Evolutionary conservation across 2,888 invertebrate genomes (phyloP).

Genomic region (Aproaerema taeniolella): DNA sequence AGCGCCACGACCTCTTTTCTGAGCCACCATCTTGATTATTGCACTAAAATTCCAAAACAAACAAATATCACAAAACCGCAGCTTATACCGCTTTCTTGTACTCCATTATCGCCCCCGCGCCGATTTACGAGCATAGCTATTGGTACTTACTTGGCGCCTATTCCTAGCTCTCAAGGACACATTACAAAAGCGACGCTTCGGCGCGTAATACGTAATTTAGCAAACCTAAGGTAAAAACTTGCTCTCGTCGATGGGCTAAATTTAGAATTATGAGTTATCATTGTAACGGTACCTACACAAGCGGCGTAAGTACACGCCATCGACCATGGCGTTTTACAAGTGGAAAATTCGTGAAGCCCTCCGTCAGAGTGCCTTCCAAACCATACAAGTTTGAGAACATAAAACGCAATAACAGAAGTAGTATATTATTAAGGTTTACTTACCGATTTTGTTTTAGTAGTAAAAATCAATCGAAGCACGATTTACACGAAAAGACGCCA

Average conservation of each 20-base stretch:
- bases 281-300: conserved; percentile 48
- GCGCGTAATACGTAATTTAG: conserved; percentile 33
- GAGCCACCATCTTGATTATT: conserved; percentile 58
- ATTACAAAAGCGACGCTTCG: conserved; percentile 25
- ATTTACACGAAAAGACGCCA: conserved; percentile 58
- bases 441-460: conserved; percentile 36
- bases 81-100: conserved; percentile 21
- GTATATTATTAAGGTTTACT: conserved; percentile 26
- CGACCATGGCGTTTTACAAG: conserved; percentile 53
- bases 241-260: conserved; percentile 22
- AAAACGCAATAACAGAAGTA: background rate
- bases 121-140: conserved; percentile 6
- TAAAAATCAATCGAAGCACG: conserved; percentile 44
- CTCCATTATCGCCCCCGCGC: conserved; percentile 19
- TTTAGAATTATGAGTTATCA: conserved; percentile 24
- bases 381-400: conserved; percentile 5
- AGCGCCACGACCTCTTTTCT: conserved; percentile 66
- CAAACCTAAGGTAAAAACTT: conserved; percentile 19
- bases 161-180: conserved; percentile 55
- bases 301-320: conserved; percentile 51
- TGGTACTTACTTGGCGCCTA: conserved; percentile 49
- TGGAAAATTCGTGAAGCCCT: conserved; percentile 56
- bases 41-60: conserved; percentile 31
- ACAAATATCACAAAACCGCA: background rate
- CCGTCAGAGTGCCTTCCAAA: conserved; percentile 10